A percentile compares a stretch with the other conserved stretches of the same genome.
Evolutionary conservation across 2,113 vertebrate genomes (phyloP).

Genomic region (Galeopterus variegatus): DNA sequence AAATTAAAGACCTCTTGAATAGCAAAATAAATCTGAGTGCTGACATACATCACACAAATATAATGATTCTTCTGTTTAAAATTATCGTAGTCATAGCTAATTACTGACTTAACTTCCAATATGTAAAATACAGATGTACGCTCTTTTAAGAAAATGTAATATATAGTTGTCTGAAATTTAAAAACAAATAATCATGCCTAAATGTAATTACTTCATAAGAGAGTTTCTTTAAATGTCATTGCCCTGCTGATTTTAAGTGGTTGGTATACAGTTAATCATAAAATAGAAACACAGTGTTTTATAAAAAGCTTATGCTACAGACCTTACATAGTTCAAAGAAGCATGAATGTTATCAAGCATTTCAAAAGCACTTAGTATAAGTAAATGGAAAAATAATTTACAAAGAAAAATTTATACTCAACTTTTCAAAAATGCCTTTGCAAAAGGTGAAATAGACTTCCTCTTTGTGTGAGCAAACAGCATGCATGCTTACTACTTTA

Average conservation of each 20-base stretch:
- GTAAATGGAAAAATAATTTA: conserved; percentile 41
- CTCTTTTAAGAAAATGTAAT: conserved; percentile 48
- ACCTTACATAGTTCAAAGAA: conserved; percentile 34
- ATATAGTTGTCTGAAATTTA: conserved; percentile 25
- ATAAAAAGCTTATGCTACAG: conserved; percentile 40
- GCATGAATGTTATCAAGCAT: conserved; percentile 6
- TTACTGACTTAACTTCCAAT: conserved; percentile 41
- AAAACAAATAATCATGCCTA: conserved; percentile 25
- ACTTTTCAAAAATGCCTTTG: conserved; percentile 21
- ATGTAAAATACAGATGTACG: not conserved
- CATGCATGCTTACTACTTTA: not conserved
- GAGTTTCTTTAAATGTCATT: conserved; percentile 23
- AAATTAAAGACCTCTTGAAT: conserved; percentile 44
- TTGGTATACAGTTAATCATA: not conserved
- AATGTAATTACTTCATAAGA: conserved; percentile 29
- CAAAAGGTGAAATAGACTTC: not conserved
- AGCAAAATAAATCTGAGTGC: conserved; percentile 47
- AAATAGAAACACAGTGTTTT: not conserved
- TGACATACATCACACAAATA: conserved; percentile 36
- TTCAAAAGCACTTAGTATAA: conserved; percentile 57
- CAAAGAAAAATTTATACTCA: not conserved
- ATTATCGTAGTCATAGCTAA: conserved; percentile 42
- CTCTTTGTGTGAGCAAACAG: not conserved
- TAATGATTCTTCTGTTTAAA: conserved; percentile 63
- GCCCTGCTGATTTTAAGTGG: not conserved